Conservation (phyloP, 2,113 vertebrate genomes). For the Lophochroa leadbeateri region DNA sequence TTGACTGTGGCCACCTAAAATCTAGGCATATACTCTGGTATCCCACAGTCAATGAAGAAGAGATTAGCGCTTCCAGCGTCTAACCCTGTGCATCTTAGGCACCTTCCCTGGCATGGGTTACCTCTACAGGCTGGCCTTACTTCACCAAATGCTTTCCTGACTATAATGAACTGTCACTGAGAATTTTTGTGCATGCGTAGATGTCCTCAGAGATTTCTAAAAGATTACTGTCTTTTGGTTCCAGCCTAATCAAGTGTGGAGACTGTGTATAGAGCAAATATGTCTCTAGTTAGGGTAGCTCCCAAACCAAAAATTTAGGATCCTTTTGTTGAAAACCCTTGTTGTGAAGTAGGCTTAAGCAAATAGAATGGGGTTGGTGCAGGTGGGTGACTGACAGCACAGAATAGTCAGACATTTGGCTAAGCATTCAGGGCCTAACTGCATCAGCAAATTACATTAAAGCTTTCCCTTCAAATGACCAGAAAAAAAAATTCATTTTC, state of each 20-base stretch:
- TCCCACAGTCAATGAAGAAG: background rate
- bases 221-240: background rate
- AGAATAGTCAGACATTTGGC: background rate
- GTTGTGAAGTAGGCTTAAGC: background rate
- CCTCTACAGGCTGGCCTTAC: background rate
- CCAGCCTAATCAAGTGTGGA: background rate
- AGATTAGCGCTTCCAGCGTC: background rate
- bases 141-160: background rate
- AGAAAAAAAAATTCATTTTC: background rate
- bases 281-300: background rate
- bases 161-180: background rate
- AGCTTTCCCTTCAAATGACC: background rate
- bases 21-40: background rate
- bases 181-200: background rate
- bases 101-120: background rate
- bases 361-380: background rate
- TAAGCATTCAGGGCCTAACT: background rate
- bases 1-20: background rate
- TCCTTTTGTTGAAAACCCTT: background rate
- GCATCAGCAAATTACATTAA: background rate
- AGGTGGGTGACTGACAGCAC: background rate
- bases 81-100: background rate
- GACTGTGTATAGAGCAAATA: background rate
- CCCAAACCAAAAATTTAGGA: background rate
- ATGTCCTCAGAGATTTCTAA: background rate